These are phyloP conservation scores for Leptopilina boulardi DNA, from an alignment of 1,140 invertebrate genomes.

Conservation along the genomic window DNA sequence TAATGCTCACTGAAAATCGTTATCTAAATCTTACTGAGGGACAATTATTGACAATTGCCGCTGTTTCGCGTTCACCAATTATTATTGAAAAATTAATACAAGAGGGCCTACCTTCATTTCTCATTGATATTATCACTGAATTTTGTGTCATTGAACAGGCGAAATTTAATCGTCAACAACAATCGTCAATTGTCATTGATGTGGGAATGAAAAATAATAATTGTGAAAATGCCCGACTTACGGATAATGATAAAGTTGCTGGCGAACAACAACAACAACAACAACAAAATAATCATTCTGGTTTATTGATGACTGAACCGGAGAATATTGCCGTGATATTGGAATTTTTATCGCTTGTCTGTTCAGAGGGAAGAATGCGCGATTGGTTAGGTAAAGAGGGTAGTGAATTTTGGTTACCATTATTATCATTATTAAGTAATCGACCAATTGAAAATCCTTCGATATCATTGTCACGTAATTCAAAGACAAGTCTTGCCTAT, in stretches of 20 bases:
- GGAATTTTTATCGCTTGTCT: constrained; percentile 88
- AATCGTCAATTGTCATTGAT: background rate
- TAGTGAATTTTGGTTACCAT: constrained; percentile 87
- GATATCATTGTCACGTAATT: constrained; percentile 71
- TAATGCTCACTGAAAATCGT: constrained; percentile 66
- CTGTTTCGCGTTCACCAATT: constrained; percentile 85
- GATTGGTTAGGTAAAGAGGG: constrained; percentile 92
- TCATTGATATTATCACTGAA: constrained; percentile 79
- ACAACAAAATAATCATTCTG: constrained; percentile 24
- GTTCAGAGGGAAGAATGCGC: constrained; percentile 87
- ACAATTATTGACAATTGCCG: constrained; percentile 84
- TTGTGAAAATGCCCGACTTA: constrained; percentile 59
- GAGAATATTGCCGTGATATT: constrained; percentile 82
- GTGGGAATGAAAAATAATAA: constrained; percentile 16
- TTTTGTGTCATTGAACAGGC: constrained; percentile 73
- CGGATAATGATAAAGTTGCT: constrained; percentile 75
- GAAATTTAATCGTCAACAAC: constrained; percentile 42
- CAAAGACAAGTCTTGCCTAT: constrained; percentile 74
- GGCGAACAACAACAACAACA: no score
- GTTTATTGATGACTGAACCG: constrained; percentile 73
- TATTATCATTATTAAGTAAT: constrained; percentile 85
- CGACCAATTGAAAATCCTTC: constrained; percentile 72
- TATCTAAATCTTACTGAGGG: constrained; percentile 78
- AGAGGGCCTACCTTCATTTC: constrained; percentile 84
- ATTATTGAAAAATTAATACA: constrained; percentile 85